Conservation (phyloP, 92 coral and sea anemone species). For the Parazoanthus darwini region DNA sequence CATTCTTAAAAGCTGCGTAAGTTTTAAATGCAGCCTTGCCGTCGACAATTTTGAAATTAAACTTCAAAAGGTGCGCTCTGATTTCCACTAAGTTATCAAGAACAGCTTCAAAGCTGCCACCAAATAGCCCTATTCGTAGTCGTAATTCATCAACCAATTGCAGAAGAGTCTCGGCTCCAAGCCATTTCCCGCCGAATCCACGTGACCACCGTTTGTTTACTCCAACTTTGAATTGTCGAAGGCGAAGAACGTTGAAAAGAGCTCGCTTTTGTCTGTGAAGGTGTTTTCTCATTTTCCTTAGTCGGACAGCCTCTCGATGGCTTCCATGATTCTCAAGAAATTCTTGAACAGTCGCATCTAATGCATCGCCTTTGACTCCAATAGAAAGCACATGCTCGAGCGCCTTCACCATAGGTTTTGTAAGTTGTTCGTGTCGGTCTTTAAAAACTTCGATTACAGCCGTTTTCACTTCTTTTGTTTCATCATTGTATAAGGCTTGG, state of each 20-base stretch:
- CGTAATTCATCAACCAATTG: constrained; percentile 76
- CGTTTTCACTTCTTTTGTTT: constrained; percentile 80
- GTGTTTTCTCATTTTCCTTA: constrained; percentile 67
- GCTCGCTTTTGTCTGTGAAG: constrained; percentile 86
- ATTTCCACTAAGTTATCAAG: constrained; percentile 72
- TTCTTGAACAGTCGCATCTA: constrained; percentile 73
- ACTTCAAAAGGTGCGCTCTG: constrained; percentile 75
- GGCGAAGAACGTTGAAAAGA: constrained; percentile 73
- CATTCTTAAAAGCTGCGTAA: constrained; percentile 87
- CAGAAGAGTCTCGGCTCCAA: constrained; percentile 76
- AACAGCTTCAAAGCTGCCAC: constrained; percentile 83
- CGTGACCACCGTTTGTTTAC: constrained; percentile 71
- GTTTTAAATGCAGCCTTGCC: constrained; percentile 93
- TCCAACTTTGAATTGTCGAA: constrained; percentile 79
- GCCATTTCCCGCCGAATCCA: constrained; percentile 74
- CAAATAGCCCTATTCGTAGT: constrained; percentile 84
- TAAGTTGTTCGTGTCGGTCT: constrained; percentile 78
- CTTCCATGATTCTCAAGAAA: constrained; percentile 85
- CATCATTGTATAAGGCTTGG: constrained; percentile 48
- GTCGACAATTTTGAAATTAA: constrained; percentile 68
- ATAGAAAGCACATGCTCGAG: constrained; percentile 81
- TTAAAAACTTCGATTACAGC: constrained; percentile 79
- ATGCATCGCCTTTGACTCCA: constrained; percentile 67
- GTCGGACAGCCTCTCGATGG: constrained; percentile 65
- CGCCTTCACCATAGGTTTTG: constrained; percentile 60